Base-by-base conservation (phyloP, 2,888 invertebrate species). In the Agonum fuliginosum region DNA sequence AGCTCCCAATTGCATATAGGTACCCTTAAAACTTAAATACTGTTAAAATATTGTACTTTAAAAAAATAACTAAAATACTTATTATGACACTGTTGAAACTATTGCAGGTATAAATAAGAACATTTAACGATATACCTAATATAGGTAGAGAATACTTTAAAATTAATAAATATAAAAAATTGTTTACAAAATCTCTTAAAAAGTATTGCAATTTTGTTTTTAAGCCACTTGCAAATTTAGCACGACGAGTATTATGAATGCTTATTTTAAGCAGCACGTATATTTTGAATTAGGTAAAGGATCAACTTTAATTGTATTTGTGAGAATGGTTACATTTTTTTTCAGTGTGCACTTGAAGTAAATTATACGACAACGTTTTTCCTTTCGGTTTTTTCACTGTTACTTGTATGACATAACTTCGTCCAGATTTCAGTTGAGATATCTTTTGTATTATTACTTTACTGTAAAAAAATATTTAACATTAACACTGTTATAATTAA, bases 301-400 rank as follows among this genome's bases (percentile, higher is more conserved):
- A 14, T 14, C 30, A 30, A 30, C 8, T n/a, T n/a, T 62, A 73
- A 14, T 75, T 75, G 20, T 27, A 73, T 62, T 58, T 62, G 27
- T 62, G 27, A 30, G 65, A 54, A 69, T 76, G 41, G 27, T 80
- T 78, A 76, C 87, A 87, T 20, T 79, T 83, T 8, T 83, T 81
- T 79, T 86, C 85, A 1, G 89, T 89, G 78, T 86, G 84, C 2
- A 88, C 87, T 80, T 87, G 86, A 3, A 91, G 84, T 20, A 90
- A 85, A 83, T 91, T 89, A 81, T 91, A 91, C 0, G 91, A 90
- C 62, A 91, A 82, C 1, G 89, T 87, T 81, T 88, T 89, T 17
- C 90, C 90, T 82, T 88, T 88, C 48, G 87, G 87, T 77, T 91
- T 87, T 79, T 88, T 88, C 1, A 90, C 88, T 0, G 90, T 90